Evolutionary conservation across 2,797 vertebrate species (phyloP).

Genomic region (Sebastes wilsoni): DNA sequence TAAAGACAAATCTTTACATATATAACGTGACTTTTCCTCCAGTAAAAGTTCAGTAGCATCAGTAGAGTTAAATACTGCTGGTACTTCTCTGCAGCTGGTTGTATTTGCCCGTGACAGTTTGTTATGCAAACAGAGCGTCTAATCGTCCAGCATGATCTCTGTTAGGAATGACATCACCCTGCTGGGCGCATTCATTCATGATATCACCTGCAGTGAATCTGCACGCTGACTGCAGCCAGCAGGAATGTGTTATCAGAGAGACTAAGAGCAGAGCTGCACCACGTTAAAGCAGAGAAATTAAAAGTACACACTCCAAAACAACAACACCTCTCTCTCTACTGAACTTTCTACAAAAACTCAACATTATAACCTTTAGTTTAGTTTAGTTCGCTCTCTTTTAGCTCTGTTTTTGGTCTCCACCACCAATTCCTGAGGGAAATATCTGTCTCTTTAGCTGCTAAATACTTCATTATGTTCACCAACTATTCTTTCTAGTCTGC

Average conservation of each 20-base stretch:
- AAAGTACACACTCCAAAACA: too few relatives aligned
- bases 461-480: too few relatives aligned
- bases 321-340: not conserved
- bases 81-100: not conserved
- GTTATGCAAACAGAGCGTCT: constrained; percentile 2
- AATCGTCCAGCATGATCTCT: constrained; percentile 23
- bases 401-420: too few relatives aligned
- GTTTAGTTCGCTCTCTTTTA: too few relatives aligned
- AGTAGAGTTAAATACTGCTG: not conserved
- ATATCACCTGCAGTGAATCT: constrained; percentile 84
- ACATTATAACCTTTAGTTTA: not conserved
- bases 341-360: not conserved
- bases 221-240: constrained; percentile 77
- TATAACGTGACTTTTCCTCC: not conserved
- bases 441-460: too few relatives aligned
- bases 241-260: constrained; percentile 84
- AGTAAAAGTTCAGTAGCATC: not conserved
- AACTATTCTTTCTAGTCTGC: too few relatives aligned
- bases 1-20: not conserved
- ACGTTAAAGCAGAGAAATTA: not conserved
- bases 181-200: constrained; percentile 63
- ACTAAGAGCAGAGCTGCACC: not conserved
- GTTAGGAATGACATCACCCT: constrained; percentile 27
- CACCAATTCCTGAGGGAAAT: too few relatives aligned
- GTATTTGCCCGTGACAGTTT: not conserved